phyloP scores from a whole-genome alignment of 2,888 invertebrate genomes.

The Oligia strigilis region DNA sequence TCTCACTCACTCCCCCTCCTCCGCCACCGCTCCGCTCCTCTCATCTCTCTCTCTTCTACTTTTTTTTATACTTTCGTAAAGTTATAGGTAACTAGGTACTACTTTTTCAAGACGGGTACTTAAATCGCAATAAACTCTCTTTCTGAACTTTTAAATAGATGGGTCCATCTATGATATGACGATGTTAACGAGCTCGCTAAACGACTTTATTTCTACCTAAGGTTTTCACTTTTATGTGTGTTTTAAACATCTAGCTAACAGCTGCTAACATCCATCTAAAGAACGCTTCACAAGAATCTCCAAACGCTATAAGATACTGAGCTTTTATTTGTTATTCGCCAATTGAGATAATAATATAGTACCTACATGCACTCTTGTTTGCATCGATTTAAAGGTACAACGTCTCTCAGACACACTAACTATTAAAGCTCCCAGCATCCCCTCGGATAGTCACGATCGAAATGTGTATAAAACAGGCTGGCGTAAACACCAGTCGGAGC shows the following conservation, averaged over 20 bases:
- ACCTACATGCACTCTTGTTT: slow-evolving; percentile 37
- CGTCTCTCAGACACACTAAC: slow-evolving; percentile 37
- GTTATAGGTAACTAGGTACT: no score
- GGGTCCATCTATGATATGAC: neutral
- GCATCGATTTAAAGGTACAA: slow-evolving; percentile 42
- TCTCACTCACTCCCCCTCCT: no score
- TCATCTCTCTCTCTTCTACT: no score
- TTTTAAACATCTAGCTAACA: neutral
- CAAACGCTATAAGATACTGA: slow-evolving; percentile 9
- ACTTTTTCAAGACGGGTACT: neutral
- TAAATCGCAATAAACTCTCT: neutral
- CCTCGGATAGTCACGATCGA: slow-evolving; percentile 59
- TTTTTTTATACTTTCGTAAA: no score
- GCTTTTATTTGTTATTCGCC: slow-evolving; percentile 50
- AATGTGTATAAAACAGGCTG: slow-evolving; percentile 62
- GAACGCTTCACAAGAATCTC: neutral
- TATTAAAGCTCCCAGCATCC: slow-evolving; percentile 56
- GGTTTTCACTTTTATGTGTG: neutral
- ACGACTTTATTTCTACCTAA: neutral
- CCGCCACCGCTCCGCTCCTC: no score
- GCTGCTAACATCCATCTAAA: neutral
- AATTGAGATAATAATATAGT: slow-evolving; percentile 50
- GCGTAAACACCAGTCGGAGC: slow-evolving; percentile 58
- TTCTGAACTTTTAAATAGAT: neutral
- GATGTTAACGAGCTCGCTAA: neutral